A percentile compares a stretch with the other conserved stretches of the same genome.
Evolutionary conservation across 2,797 vertebrate genomes (phyloP).

Genomic region (Sebastiscus albofasciatus): DNA sequence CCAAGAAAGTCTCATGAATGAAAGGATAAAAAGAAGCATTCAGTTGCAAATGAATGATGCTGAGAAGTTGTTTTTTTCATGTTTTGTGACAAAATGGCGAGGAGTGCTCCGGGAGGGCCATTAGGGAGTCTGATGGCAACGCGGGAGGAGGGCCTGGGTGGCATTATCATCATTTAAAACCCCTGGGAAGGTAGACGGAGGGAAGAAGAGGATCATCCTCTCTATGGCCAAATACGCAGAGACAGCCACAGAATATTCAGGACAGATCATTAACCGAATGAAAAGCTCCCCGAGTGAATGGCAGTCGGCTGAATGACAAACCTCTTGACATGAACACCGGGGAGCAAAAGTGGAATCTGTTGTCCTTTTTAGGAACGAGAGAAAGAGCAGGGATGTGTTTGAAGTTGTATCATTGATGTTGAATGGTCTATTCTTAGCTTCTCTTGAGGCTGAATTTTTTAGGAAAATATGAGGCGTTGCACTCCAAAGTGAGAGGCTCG

Average conservation of each 20-base stretch:
- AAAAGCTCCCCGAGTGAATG: slow-evolving; percentile 24
- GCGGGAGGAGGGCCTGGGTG: slow-evolving; percentile 2
- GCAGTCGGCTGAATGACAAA: slow-evolving; percentile 32
- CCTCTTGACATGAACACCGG: slow-evolving; percentile 33
- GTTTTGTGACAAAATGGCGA: slow-evolving; percentile 5
- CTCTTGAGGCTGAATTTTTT: not conserved
- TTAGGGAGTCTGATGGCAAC: slow-evolving; percentile 38
- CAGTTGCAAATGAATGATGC: not conserved
- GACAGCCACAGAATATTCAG: slow-evolving; percentile 41
- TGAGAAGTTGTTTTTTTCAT: not conserved
- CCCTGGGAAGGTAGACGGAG: slow-evolving; percentile 18
- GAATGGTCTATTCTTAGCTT: slow-evolving; percentile 11
- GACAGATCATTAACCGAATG: slow-evolving; percentile 32
- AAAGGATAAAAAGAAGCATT: slow-evolving; percentile 5
- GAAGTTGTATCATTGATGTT: slow-evolving; percentile 22
- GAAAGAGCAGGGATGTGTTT: slow-evolving; percentile 10
- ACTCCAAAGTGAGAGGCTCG: not conserved
- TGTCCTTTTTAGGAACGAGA: slow-evolving; percentile 25
- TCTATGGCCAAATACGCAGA: slow-evolving; percentile 23
- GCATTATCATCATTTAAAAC: slow-evolving; percentile 45
- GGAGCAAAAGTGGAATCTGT: slow-evolving; percentile 23
- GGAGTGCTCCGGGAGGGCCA: slow-evolving; percentile 35
- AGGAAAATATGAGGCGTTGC: not conserved
- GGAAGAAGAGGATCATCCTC: slow-evolving; percentile 17
- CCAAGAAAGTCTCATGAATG: not conserved